A percentile compares a stretch with the other conserved stretches of the same genome.
Conservation (phyloP, 2,797 vertebrate genomes). For the Anguilla anguilla region DNA sequence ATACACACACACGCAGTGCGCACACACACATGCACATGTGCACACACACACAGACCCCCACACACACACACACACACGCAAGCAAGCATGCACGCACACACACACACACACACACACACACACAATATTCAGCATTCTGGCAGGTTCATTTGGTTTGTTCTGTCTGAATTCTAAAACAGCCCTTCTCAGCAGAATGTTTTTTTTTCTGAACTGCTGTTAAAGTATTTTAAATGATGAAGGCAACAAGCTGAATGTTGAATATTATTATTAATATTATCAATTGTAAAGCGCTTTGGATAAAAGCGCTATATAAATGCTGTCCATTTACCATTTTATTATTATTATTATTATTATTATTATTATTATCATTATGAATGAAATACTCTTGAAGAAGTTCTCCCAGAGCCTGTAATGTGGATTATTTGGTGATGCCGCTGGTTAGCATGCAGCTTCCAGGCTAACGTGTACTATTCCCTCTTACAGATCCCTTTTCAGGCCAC, state of each 20-base stretch:
- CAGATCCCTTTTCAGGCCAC: not conserved
- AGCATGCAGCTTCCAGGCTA: not conserved
- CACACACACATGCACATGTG: slow-evolving; percentile 45
- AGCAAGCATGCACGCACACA: too few relatives aligned
- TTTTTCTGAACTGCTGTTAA: not conserved
- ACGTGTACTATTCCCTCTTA: not conserved
- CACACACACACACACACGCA: not conserved
- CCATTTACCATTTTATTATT: too few relatives aligned
- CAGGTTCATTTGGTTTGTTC: not conserved
- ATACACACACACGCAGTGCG: slow-evolving; percentile 63
- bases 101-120: not conserved
- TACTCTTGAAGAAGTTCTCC: too few relatives aligned
- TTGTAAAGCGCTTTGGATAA: too few relatives aligned
- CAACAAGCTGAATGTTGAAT: not conserved
- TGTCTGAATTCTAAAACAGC: not conserved
- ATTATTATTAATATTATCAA: not conserved
- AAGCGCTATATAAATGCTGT: too few relatives aligned
- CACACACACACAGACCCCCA: not conserved
- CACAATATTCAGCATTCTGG: not conserved
- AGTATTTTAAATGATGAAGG: not conserved
- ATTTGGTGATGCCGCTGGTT: not conserved
- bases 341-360: not conserved
- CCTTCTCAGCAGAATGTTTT: not conserved
- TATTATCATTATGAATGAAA: not conserved
- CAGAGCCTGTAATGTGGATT: not conserved